Conservation (phyloP, 1,140 invertebrate genomes). For the Tetramorium parvispinum region DNA sequence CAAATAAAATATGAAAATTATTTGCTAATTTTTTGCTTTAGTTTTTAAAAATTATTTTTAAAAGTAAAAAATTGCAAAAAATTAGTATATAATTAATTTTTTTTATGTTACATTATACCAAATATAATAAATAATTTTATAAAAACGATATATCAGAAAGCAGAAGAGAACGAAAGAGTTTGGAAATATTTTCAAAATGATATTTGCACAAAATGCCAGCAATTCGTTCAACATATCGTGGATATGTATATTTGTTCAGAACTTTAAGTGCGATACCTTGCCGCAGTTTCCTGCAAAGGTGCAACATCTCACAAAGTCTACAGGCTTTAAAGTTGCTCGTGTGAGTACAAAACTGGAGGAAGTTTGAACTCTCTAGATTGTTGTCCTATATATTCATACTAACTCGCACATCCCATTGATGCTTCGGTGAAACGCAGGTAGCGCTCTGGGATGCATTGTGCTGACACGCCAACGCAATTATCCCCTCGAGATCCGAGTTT, state of each 20-base stretch:
- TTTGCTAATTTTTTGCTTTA: too few species aligned
- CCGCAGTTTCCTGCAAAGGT: not conserved
- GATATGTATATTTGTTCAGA: not conserved
- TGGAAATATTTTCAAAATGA: not conserved
- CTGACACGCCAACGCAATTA: conserved; percentile 48
- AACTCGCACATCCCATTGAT: conserved; percentile 32
- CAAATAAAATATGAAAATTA: too few species aligned
- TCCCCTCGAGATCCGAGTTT: conserved; percentile 42
- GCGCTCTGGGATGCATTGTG: conserved; percentile 26
- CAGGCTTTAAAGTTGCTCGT: conserved; percentile 28
- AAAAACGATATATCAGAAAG: not conserved
- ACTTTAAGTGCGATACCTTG: not conserved
- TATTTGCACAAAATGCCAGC: not conserved
- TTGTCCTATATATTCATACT: conserved; percentile 64
- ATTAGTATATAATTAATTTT: not conserved
- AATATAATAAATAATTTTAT: not conserved
- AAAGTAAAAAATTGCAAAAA: too few species aligned
- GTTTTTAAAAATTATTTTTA: too few species aligned
- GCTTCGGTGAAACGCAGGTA: conserved; percentile 27
- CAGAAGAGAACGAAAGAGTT: not conserved
- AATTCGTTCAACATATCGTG: conserved; percentile 37
- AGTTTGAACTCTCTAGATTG: conserved; percentile 27
- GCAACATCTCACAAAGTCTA: not conserved
- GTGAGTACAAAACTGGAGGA: conserved; percentile 10
- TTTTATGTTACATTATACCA: not conserved